Base-by-base conservation (phyloP, 2,113 vertebrate genomes). In the Poeciliopsis occidentalis region DNA sequence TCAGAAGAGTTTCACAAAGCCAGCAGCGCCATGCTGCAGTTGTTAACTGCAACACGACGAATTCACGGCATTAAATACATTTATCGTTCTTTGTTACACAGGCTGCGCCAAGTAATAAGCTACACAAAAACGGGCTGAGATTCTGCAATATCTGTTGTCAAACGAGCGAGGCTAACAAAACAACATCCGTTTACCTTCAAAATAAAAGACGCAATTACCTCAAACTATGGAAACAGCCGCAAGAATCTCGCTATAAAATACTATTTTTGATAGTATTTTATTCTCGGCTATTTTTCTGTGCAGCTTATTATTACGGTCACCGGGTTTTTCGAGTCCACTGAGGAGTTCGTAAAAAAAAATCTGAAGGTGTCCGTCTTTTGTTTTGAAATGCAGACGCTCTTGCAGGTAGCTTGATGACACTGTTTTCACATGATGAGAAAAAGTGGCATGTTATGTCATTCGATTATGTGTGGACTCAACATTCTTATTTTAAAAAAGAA, bases 381-480 rank as follows among this genome's bases (percentile, higher is more conserved):
- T 82, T 87, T 78, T 83, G 86, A 83, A 85, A 82, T 39, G 10
- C 0, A 3, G 1, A 1, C 22, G 13, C 12, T 57, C 61, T 4
- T 30, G 0, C 12, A 1, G 57, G 13, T n/a, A 67, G 17, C 81
- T 86, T 87, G 69, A 86, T 44, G 27, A 15, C 17, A 60, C 47
- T 7, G 57, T 67, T 64, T 68, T 17, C 44, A 47, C 44, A 47
- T 47, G 13, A 47, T 47, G 17, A 47, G 44, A 47, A 47, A 29
- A 47, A 47, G 44, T 47, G 44, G 44, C 44, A 47, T 4, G 41
- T 47, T 31, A 26, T 34, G 27, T 30, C 47, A 65, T 31, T 64
- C 3, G 3, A 63, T 0, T 24, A 4, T 24, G 4, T 2, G 11
- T 31, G 5, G 7, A 8, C 51, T 57, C 22, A 24, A 10, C 8